These are phyloP conservation scores for Myripristis jacobus DNA, from an alignment of 2,797 vertebrate species.

Conservation along the genomic window DNA sequence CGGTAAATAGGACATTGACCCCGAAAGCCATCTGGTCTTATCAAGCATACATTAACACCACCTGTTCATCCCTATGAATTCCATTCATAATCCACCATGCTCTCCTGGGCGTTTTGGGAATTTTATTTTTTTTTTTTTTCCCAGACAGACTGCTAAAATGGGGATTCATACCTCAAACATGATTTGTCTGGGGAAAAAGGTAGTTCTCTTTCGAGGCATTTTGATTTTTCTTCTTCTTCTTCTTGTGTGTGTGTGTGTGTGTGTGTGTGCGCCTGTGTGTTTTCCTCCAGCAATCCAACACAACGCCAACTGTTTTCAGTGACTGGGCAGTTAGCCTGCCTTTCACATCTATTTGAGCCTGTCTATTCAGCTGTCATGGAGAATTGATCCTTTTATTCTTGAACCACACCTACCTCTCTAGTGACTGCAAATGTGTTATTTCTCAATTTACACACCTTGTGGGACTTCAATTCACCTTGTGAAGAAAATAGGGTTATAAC, in stretches of 20 bases:
- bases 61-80: constrained; percentile 76
- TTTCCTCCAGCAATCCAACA: constrained; percentile 33
- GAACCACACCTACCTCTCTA: constrained; percentile 38
- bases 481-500: constrained; percentile 48
- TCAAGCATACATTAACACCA: constrained; percentile 71
- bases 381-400: constrained; percentile 23
- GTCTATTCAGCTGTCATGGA: constrained; percentile 57
- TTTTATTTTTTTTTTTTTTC: constrained; percentile 48
- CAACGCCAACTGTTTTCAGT: constrained; percentile 52
- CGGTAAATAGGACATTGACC: constrained; percentile 79
- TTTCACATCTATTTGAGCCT: constrained; percentile 40
- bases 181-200: constrained; percentile 37
- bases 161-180: constrained; percentile 36
- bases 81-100: constrained; percentile 60
- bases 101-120: constrained; percentile 21
- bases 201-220: constrained; percentile 24
- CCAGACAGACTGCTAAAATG: constrained; percentile 38
- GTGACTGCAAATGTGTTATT: constrained; percentile 55
- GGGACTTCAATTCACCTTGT: constrained; percentile 30
- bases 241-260: constrained; percentile 7
- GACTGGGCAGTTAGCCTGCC: constrained; percentile 28
- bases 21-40: constrained; percentile 77
- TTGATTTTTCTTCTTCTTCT: constrained; percentile 33
- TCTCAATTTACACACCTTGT: constrained; percentile 41
- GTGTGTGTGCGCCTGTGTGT: neutral